A percentile compares a stretch with the other conserved stretches of the same genome.
These are phyloP conservation scores for Myrmecobius fasciatus DNA, from an alignment of 2,113 vertebrate genomes.

Conservation along the genomic window DNA sequence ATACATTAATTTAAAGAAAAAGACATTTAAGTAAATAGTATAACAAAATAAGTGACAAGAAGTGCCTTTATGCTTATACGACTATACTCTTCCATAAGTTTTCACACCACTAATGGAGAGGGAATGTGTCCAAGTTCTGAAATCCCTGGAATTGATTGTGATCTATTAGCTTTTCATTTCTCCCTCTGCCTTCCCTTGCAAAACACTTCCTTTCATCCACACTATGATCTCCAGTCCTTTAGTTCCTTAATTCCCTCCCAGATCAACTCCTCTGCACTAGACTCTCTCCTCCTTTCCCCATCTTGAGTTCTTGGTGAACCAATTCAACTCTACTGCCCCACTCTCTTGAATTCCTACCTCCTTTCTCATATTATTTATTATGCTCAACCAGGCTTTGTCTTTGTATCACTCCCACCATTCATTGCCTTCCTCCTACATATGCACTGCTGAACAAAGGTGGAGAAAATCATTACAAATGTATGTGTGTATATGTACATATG, in stretches of 20 bases:
- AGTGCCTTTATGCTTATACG: not conserved
- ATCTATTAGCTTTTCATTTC: not conserved
- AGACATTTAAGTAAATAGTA: not conserved
- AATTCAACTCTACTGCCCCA: not conserved
- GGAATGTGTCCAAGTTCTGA: not conserved
- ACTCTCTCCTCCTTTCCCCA: not conserved
- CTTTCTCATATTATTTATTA: not conserved
- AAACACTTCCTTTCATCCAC: not conserved
- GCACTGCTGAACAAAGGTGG: not conserved
- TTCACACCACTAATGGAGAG: not conserved
- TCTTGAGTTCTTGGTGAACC: not conserved
- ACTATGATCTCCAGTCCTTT: not conserved
- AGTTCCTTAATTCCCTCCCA: not conserved
- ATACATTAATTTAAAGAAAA: not conserved
- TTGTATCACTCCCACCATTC: not conserved
- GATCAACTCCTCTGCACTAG: not conserved
- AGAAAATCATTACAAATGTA: not conserved
- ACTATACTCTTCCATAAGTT: not conserved
- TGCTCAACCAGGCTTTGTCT: not conserved
- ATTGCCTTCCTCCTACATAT: not conserved
- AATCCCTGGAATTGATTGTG: not conserved
- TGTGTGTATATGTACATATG: not conserved
- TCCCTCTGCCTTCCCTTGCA: not conserved
- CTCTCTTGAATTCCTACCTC: not conserved
- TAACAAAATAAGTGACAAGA: not conserved